Percentiles rank a stretch among this genome's conserved stretches.
Conservation (phyloP, 2,888 invertebrate genomes). For the Frankliniella fusca region DNA sequence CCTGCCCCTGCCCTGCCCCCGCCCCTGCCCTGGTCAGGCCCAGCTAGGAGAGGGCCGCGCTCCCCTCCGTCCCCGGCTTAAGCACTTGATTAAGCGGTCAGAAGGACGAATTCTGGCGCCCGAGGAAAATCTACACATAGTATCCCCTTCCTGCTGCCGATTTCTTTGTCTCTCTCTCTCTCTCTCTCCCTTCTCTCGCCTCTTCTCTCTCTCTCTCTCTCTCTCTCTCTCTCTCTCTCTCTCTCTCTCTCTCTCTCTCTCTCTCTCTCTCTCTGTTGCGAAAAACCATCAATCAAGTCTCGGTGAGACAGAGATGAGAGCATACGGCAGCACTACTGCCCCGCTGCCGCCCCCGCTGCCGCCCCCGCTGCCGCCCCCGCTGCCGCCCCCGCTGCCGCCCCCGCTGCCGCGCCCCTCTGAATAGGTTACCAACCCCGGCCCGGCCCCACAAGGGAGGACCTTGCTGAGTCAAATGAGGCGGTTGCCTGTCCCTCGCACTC, state of each 20-base stretch:
- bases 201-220: not conserved
- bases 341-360: no score
- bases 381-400: not conserved
- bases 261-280: not conserved
- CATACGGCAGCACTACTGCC: not conserved
- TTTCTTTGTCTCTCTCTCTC: not conserved
- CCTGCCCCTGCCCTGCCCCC: no score
- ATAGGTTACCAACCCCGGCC: not conserved
- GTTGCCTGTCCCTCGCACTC: no score
- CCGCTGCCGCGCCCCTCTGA: not conserved
- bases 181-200: not conserved
- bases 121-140: not conserved
- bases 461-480: no score
- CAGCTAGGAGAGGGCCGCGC: not conserved
- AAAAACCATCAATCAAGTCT: conserved; percentile 6
- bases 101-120: conserved; percentile 5
- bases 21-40: not conserved
- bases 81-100: conserved; percentile 26
- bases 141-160: no score
- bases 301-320: not conserved
- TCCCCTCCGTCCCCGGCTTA: not conserved
- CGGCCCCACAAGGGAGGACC: no score
- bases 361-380: not conserved
- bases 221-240: not conserved
- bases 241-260: not conserved